Percentiles rank a stretch among this genome's conserved stretches.
Conservation (phyloP, 2,888 invertebrate genomes). For the Drosophila leonis region DNA sequence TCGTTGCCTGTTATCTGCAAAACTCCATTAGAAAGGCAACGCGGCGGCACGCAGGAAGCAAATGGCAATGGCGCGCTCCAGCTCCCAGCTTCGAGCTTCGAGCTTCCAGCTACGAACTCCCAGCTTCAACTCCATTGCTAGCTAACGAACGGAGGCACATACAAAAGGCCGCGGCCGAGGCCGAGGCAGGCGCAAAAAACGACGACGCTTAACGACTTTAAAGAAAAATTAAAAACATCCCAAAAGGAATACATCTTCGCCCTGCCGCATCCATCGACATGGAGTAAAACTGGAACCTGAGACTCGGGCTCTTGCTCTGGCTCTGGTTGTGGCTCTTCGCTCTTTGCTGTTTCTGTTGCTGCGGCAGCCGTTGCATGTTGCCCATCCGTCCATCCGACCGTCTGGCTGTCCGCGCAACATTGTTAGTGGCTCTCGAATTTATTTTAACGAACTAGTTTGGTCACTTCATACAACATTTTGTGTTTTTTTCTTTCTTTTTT, state of each 20-base stretch:
- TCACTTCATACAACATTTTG: slow-evolving; percentile 79
- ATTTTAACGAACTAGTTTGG: slow-evolving; percentile 84
- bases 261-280: slow-evolving; percentile 73
- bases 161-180: slow-evolving; percentile 35
- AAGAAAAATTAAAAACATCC: slow-evolving; percentile 83
- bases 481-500: slow-evolving; percentile 41
- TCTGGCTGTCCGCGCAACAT: slow-evolving; percentile 54
- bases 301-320: slow-evolving; percentile 2
- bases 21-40: slow-evolving; percentile 81
- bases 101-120: slow-evolving; percentile 15
- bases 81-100: slow-evolving; percentile 23
- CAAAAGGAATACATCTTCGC: slow-evolving; percentile 82
- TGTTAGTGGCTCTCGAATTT: slow-evolving; percentile 81
- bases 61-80: slow-evolving; percentile 72
- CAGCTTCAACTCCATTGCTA: slow-evolving; percentile 33
- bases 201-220: slow-evolving; percentile 81
- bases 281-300: slow-evolving; percentile 44
- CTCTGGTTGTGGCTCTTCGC: background rate
- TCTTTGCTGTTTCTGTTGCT: slow-evolving; percentile 18
- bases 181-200: slow-evolving; percentile 57
- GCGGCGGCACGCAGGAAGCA: slow-evolving; percentile 71
- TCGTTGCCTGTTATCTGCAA: slow-evolving; percentile 71
- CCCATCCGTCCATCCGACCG: slow-evolving; percentile 38
- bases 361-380: slow-evolving; percentile 68
- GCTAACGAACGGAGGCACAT: slow-evolving; percentile 64